A percentile compares a stretch with the other conserved stretches of the same genome.
Evolutionary conservation across 2,797 vertebrate genomes (phyloP).

Genomic region (Cyclopterus lumpus): DNA sequence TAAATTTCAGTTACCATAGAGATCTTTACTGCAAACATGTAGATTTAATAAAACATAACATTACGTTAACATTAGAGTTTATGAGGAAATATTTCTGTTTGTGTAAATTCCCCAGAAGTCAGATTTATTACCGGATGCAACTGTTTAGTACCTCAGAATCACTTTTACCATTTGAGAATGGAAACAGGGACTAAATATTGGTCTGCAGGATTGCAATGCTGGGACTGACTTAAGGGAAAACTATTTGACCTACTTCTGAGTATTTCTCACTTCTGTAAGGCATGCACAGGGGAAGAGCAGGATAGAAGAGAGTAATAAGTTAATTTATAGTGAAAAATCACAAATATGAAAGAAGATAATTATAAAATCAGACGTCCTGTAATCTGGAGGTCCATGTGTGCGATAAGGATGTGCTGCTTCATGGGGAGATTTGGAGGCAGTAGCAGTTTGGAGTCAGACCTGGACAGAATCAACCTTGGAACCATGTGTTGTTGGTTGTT

Average conservation of each 20-base stretch:
- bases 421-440: too few species aligned
- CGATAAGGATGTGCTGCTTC: too few species aligned
- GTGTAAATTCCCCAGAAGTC: conserved; percentile 42
- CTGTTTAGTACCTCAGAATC: conserved; percentile 62
- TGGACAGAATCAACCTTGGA: not conserved
- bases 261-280: conserved; percentile 72
- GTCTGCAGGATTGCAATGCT: conserved; percentile 48
- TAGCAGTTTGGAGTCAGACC: too few species aligned
- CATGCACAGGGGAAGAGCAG: conserved; percentile 47
- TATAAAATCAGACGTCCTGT: not conserved
- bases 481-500: not conserved
- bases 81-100: conserved; percentile 47
- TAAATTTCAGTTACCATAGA: conserved; percentile 49
- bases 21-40: conserved; percentile 32
- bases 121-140: conserved; percentile 64
- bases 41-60: conserved; percentile 44
- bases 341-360: not conserved
- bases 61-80: conserved; percentile 42
- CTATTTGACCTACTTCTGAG: conserved; percentile 81
- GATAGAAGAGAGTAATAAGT: not conserved
- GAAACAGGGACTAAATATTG: conserved; percentile 61
- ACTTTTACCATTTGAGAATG: conserved; percentile 64
- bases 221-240: conserved; percentile 60
- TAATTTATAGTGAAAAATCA: not conserved
- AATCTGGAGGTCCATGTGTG: not conserved